Conservation (phyloP, 2,888 invertebrate species). For the Ceramica pisi region DNA sequence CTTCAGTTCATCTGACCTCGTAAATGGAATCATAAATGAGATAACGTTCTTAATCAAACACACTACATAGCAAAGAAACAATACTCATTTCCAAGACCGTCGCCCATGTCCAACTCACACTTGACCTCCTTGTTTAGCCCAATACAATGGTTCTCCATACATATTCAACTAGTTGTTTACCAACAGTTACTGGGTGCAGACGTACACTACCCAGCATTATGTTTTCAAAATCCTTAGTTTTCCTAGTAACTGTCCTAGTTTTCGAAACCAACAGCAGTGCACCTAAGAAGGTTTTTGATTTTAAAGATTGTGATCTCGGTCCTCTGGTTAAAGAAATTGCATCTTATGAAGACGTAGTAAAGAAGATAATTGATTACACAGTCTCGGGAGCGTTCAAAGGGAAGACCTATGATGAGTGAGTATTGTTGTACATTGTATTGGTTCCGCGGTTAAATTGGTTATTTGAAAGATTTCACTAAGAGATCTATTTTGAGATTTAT, state of each 20-base stretch:
- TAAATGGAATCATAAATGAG: conserved; percentile 13
- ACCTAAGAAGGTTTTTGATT: conserved; percentile 24
- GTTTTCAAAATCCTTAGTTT: conserved; percentile 27
- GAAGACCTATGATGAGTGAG: conserved; percentile 90
- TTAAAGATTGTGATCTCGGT: conserved; percentile 72
- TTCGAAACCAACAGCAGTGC: conserved; percentile 32
- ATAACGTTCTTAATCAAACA: conserved; percentile 6
- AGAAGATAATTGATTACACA: conserved; percentile 87
- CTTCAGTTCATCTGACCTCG: neutral
- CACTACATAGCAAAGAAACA: conserved; percentile 19
- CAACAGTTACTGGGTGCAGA: conserved; percentile 24
- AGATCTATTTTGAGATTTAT: neutral
- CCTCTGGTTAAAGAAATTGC: conserved; percentile 90
- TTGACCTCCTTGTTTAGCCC: conserved; percentile 26
- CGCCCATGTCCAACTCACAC: conserved; percentile 6
- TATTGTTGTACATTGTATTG: conserved; percentile 64
- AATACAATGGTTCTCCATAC: conserved; percentile 24
- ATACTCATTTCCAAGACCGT: conserved; percentile 3
- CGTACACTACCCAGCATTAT: conserved; percentile 37
- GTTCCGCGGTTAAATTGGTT: conserved; percentile 12
- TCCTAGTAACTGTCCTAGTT: conserved; percentile 21
- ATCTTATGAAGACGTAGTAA: conserved; percentile 88
- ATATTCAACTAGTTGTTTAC: conserved; percentile 39
- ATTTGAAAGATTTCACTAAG: conserved; percentile 11
- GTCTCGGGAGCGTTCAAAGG: conserved; percentile 90